A percentile compares a stretch with the other conserved stretches of the same genome.
phyloP scores from a whole-genome alignment of 2,797 vertebrate genomes.

The Clamator glandarius region DNA sequence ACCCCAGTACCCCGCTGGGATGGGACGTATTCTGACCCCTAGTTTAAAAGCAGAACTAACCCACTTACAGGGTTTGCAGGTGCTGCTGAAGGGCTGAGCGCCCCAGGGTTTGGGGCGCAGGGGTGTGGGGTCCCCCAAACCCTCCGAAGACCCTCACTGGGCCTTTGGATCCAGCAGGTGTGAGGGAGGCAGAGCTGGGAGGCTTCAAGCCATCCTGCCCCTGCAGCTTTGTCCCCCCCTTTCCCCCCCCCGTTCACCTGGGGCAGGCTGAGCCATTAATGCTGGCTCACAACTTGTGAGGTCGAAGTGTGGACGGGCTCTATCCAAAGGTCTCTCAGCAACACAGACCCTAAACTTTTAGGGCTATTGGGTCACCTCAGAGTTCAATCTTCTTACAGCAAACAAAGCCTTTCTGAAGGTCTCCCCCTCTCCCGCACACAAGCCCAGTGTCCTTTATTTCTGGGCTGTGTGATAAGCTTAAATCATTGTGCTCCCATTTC shows the following conservation, averaged over 20 bases:
- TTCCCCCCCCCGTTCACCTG: background rate
- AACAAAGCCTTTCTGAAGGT: conserved; percentile 76
- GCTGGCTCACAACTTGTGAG: conserved; percentile 73
- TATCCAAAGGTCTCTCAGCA: conserved; percentile 62
- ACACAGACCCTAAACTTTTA: conserved; percentile 76
- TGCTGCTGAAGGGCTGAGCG: background rate
- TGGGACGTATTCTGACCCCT: fast-evolving
- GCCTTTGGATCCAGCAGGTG: background rate
- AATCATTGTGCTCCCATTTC: conserved; percentile 74
- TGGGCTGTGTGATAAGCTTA: conserved; percentile 73
- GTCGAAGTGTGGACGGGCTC: conserved; percentile 59
- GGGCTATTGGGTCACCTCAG: conserved; percentile 70
- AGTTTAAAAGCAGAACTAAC: background rate
- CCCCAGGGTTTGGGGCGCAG: background rate
- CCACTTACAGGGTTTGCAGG: fast-evolving
- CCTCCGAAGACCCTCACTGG: background rate
- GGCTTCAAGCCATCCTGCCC: background rate
- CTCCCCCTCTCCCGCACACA: conserved; percentile 26
- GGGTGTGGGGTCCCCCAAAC: background rate
- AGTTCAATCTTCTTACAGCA: conserved; percentile 79
- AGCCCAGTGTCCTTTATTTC: conserved; percentile 48
- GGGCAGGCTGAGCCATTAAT: background rate
- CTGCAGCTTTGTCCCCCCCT: background rate
- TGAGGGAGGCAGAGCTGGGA: background rate
- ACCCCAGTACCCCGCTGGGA: background rate